These are phyloP conservation scores for Pristionchus arcanus DNA, from an alignment of 2,888 invertebrate species.

Conservation along the genomic window DNA sequence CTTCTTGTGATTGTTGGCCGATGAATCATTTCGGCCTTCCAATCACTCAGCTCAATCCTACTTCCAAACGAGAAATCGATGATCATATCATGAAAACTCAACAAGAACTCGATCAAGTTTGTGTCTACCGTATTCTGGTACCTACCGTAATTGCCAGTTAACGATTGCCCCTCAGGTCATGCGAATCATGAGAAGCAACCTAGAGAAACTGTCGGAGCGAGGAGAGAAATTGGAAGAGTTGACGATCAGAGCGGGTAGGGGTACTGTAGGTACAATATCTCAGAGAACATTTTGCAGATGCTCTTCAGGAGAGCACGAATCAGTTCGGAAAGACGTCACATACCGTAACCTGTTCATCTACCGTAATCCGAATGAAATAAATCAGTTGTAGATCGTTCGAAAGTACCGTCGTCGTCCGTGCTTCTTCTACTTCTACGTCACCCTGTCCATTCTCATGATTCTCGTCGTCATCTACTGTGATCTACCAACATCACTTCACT, in stretches of 20 bases:
- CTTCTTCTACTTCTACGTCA: conserved; percentile 37
- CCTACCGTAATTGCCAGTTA: conserved; percentile 4
- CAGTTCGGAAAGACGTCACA: conserved; percentile 49
- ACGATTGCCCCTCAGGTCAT: conserved; percentile 32
- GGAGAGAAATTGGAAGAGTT: conserved; percentile 54
- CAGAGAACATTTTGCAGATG: conserved; percentile 12
- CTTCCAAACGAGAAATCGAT: conserved; percentile 37
- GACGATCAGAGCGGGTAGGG: conserved; percentile 34
- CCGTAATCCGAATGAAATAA: neutral
- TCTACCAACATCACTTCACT: neutral
- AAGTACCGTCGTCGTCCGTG: conserved; percentile 44
- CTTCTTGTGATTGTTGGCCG: neutral
- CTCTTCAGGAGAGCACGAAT: conserved; percentile 51
- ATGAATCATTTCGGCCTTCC: conserved; percentile 53
- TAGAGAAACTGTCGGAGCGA: conserved; percentile 50
- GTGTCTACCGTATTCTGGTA: neutral
- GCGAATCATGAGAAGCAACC: conserved; percentile 50
- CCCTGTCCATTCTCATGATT: conserved; percentile 1
- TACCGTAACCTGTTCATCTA: conserved; percentile 24
- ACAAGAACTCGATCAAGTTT: conserved; percentile 50
- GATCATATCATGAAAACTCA: conserved; percentile 50
- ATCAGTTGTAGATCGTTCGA: conserved; percentile 26
- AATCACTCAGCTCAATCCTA: conserved; percentile 17
- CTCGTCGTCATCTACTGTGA: conserved; percentile 37
- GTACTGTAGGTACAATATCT: neutral